Evolutionary conservation across 2,797 vertebrate genomes (phyloP), one percentile per base, ranked within the genome.

Genomic region (Xerus rutilus): DNA sequence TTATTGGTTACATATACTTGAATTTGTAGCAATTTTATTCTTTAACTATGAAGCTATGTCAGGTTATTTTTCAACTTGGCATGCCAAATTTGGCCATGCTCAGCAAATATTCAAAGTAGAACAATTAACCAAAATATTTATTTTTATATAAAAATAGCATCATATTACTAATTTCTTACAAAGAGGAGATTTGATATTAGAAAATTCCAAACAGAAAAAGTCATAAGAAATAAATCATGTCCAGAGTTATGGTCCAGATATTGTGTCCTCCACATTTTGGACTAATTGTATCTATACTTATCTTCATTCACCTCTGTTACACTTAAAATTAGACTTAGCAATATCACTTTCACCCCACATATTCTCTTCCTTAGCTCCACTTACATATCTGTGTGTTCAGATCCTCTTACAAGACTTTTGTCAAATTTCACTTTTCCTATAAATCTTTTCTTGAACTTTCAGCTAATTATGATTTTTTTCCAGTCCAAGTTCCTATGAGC

Each of bases 101-200:
- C n/a, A 93, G 52, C 18, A 89, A 59, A 89, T 89, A 89, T 13
- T 89, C 21, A 89, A 78, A 86, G 28, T 39, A 93, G 35, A 21
- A 88, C 39, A 84, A 23, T 62, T 93, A 91, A 70, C 4, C 23
- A 91, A 72, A 14, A 59, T 65, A 23, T 62, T 52, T 89, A 18
- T 83, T 92, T 73, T 59, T 54, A 54, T 83, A 47, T 49, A 93
- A 45, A 1, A 35, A 93, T 84, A 86, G 65, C 11, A 25, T 3
- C 45, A 10, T 15, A n/a, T 77, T 77, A 10, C 12, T 52, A 54
- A 18, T 43, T 67, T 91, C 23, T 28, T 64, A 9, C 59, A 49
- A 47, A 39, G 57, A 93, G 13, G 57, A 93, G 13, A 57, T 72
- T 72, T 76, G 59, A 20, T 88, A 64, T 79, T 74, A 11, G 17